These are phyloP conservation scores for Prionace glauca DNA, from an alignment of 2,797 vertebrate genomes.

Conservation along the genomic window DNA sequence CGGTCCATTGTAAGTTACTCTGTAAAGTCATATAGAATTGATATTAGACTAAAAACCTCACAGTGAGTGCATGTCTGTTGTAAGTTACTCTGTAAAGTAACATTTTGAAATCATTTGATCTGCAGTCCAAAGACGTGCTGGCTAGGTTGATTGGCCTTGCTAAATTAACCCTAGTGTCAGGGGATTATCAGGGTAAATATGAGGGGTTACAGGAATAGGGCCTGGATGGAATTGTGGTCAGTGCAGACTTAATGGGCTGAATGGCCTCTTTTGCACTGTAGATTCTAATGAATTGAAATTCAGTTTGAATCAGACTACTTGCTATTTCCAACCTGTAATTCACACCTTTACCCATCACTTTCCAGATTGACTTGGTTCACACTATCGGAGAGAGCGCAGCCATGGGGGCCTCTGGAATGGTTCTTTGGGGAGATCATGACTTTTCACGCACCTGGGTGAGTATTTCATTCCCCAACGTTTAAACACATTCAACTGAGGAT, in stretches of 20 bases:
- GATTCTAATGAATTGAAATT: neutral
- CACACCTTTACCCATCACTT: rapidly evolving
- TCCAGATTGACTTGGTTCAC: constrained; percentile 73
- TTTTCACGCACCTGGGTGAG: constrained; percentile 56
- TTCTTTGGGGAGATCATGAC: constrained; percentile 73
- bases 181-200: too few relatives aligned
- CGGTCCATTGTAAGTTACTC: neutral
- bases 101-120: too few relatives aligned
- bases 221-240: too few relatives aligned
- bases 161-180: too few relatives aligned
- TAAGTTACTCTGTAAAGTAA: too few relatives aligned
- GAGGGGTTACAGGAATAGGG: too few relatives aligned
- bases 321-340: neutral
- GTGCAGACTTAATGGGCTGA: too few relatives aligned
- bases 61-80: too few relatives aligned
- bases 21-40: neutral
- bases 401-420: constrained; percentile 68
- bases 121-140: too few relatives aligned
- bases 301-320: neutral
- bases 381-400: constrained; percentile 79
- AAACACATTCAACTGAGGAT: neutral
- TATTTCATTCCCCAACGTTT: constrained; percentile 22
- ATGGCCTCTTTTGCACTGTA: too few relatives aligned
- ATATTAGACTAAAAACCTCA: too few relatives aligned
- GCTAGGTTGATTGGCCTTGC: too few relatives aligned